phyloP scores from a whole-genome alignment of 2,797 vertebrate genomes.

The Chaunax sp. region DNA sequence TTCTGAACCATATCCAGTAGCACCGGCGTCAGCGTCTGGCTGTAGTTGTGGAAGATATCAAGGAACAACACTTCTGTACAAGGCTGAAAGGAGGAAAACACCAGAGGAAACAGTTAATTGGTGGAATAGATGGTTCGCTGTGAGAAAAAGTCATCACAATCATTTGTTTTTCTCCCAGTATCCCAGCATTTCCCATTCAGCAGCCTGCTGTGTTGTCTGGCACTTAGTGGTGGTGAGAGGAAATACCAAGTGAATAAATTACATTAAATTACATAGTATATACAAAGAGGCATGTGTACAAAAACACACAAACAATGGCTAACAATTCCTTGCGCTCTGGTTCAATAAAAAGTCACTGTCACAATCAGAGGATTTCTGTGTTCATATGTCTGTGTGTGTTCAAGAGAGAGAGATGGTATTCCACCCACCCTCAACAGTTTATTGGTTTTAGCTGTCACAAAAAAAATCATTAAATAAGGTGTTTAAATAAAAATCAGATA shows the following conservation, averaged over 20 bases:
- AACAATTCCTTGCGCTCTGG: constrained; percentile 6
- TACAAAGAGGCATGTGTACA: constrained; percentile 1
- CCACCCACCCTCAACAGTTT: neutral
- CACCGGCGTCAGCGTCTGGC: constrained; percentile 93
- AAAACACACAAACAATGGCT: constrained; percentile 15
- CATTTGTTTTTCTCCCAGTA: constrained; percentile 1
- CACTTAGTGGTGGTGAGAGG: neutral
- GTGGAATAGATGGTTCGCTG: neutral
- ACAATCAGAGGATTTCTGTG: constrained; percentile 11
- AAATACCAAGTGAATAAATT: constrained; percentile 3
- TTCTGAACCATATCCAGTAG: constrained; percentile 95
- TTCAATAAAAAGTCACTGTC: constrained; percentile 38
- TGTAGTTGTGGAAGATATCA: constrained; percentile 97
- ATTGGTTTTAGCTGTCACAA: constrained; percentile 25
- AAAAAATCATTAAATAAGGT: constrained; percentile 29
- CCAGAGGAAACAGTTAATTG: constrained; percentile 2
- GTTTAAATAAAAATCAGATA: constrained; percentile 1
- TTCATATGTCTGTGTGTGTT: neutral
- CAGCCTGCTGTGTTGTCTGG: constrained; percentile 5
- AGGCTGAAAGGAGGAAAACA: constrained; percentile 81
- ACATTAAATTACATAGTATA: neutral
- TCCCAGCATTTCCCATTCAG: neutral
- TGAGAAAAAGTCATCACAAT: neutral
- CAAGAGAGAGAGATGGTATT: neutral
- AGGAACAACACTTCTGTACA: constrained; percentile 97